A percentile compares a stretch with the other conserved stretches of the same genome.
Conservation (phyloP, 2,113 vertebrate species). For the Pseudorectes ferrugineus region DNA sequence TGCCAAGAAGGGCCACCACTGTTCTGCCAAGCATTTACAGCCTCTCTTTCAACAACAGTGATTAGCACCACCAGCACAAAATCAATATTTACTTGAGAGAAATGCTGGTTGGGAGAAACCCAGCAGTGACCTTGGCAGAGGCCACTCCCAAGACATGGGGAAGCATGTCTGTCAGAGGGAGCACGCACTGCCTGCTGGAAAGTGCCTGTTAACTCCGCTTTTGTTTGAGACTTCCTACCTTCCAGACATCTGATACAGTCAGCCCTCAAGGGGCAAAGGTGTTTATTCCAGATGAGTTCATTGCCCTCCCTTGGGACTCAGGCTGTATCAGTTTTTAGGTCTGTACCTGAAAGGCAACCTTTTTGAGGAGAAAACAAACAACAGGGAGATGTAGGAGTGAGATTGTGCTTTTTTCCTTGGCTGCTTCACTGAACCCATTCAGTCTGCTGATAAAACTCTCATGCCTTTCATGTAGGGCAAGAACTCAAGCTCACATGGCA, state of each 20-base stretch:
- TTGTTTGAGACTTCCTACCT: neutral
- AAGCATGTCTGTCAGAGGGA: neutral
- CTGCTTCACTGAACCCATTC: neutral
- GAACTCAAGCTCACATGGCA: neutral
- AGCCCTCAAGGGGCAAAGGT: neutral
- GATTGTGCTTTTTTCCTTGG: neutral
- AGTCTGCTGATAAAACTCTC: neutral
- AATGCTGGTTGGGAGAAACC: slow-evolving; percentile 35
- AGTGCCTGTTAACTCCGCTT: neutral
- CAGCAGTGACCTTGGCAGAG: neutral
- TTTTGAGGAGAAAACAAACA: neutral
- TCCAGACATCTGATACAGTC: neutral
- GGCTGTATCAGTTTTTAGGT: neutral
- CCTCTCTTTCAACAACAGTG: slow-evolving; percentile 15
- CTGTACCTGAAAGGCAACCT: neutral
- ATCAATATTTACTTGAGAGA: slow-evolving; percentile 57
- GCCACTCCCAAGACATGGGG: neutral
- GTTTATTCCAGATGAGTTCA: neutral
- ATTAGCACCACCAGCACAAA: slow-evolving; percentile 58
- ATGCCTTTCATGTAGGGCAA: neutral
- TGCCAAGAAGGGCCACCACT: neutral
- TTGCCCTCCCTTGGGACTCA: neutral
- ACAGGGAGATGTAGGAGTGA: neutral
- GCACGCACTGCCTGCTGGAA: neutral
- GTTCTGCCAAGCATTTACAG: neutral